These are phyloP conservation scores for Sycophila texana DNA, from an alignment of 2,888 invertebrate genomes.

Conservation along the genomic window DNA sequence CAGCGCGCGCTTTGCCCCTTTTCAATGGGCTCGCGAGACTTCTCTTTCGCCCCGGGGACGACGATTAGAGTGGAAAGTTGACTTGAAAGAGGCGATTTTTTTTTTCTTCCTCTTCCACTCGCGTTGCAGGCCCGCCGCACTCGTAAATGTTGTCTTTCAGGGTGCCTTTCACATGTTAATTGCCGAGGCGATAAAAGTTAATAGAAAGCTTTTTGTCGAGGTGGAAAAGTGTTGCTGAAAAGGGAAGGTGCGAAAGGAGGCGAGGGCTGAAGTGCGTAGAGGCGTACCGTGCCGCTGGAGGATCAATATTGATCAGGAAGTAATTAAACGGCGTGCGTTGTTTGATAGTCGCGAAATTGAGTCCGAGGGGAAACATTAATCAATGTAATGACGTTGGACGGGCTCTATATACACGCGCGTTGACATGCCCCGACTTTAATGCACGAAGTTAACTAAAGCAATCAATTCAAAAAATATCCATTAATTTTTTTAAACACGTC, in stretches of 20 bases:
- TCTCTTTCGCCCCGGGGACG: too few species aligned
- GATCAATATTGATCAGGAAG: conserved; percentile 51
- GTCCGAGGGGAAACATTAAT: conserved; percentile 59
- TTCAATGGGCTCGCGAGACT: too few species aligned
- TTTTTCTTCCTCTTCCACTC: too few species aligned
- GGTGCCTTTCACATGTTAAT: too few species aligned
- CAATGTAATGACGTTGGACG: conserved; percentile 60
- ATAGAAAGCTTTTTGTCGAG: background rate
- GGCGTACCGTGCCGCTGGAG: background rate
- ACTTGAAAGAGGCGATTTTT: too few species aligned
- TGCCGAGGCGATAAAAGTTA: too few species aligned
- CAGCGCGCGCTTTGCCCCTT: too few species aligned
- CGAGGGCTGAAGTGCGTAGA: background rate
- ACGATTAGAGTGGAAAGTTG: too few species aligned
- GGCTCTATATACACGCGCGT: background rate
- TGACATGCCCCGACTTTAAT: conserved; percentile 8
- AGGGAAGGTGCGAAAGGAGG: background rate
- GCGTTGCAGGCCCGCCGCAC: too few species aligned
- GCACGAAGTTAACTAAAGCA: background rate
- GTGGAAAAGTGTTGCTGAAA: conserved; percentile 2
- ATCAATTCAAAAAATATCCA: background rate
- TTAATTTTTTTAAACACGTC: background rate
- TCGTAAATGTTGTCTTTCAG: too few species aligned
- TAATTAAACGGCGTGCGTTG: conserved; percentile 46
- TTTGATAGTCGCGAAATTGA: conserved; percentile 46